Evolutionary conservation across 2,797 vertebrate species (phyloP), one percentile per base, ranked within the genome.

Genomic region (Argya squamiceps): DNA sequence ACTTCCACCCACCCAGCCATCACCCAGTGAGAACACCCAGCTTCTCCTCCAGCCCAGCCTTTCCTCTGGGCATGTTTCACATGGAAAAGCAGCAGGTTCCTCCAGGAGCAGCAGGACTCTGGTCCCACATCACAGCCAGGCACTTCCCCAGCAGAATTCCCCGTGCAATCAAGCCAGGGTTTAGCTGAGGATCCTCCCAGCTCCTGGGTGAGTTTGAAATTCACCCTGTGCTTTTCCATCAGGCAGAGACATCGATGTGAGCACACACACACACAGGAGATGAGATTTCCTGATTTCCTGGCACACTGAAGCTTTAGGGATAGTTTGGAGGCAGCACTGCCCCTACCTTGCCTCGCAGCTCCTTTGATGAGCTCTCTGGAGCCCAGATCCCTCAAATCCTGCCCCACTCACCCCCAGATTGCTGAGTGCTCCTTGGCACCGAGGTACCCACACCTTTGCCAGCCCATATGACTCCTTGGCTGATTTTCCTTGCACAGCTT

Each of bases 401-500:
- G 49, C 43, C 34, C 88, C n/a, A 2, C 12, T 84, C 83, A 27
- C 70, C 80, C 94, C 27, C 50, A 41, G 36, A 44, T 2, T 64
- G 74, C 84, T 49, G 53, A 58, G 34, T 8, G n/a, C 67, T 94
- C 91, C 81, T 68, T 76, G 91, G 92, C 95, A 84, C 44, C 20
- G 34, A 44, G 43, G n/a, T 21, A 4, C 9, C 79, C 16, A 73
- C 47, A 76, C 58, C 82, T 67, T 3, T 91, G 93, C 91, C 96
- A 95, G 89, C 90, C 74, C 84, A 53, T 82, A 30, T 22, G 78
- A 79, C 49, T 85, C 69, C 60, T 68, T 82, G 81, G 88, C 81
- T 87, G 46, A 30, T 77, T 74, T 56, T 87, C 84, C 81, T 77
- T 59, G 74, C 84, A 36, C 79, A 58, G 70, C 74, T 90, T 81